Conservation (phyloP, 2,888 invertebrate genomes). For the Stenurella melanura region DNA sequence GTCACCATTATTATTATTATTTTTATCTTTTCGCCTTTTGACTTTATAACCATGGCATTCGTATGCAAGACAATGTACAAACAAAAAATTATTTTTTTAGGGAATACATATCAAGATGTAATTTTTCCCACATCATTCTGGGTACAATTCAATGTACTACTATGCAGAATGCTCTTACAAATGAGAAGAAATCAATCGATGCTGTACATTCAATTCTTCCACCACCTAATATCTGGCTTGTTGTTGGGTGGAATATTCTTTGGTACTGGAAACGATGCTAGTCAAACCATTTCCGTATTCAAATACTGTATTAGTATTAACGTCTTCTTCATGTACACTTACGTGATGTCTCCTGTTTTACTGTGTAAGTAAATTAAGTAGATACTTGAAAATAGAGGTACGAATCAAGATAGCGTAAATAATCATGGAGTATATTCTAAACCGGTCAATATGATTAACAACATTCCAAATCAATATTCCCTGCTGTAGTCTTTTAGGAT, state of each 20-base stretch:
- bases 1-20: no score
- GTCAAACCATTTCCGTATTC: slow-evolving; percentile 76
- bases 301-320: slow-evolving; percentile 78
- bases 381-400: no score
- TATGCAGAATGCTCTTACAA: slow-evolving; percentile 76
- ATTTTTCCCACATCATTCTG: slow-evolving; percentile 76
- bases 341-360: slow-evolving; percentile 78
- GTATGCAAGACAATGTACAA: neutral
- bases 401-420: no score
- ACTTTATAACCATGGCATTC: neutral
- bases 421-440: no score
- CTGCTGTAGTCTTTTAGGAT: no score
- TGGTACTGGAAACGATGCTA: slow-evolving; percentile 77
- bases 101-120: slow-evolving; percentile 53
- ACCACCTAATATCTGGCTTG: slow-evolving; percentile 76
- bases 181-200: slow-evolving; percentile 74
- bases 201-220: slow-evolving; percentile 76
- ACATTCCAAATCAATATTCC: no score
- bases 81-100: slow-evolving; percentile 44
- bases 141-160: slow-evolving; percentile 75
- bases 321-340: slow-evolving; percentile 80
- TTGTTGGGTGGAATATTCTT: slow-evolving; percentile 78
- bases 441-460: no score
- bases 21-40: neutral
- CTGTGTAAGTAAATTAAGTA: slow-evolving; percentile 75